Evolutionary conservation across 2,888 invertebrate species (phyloP).

Genomic region (Eugnorisma glareosa): DNA sequence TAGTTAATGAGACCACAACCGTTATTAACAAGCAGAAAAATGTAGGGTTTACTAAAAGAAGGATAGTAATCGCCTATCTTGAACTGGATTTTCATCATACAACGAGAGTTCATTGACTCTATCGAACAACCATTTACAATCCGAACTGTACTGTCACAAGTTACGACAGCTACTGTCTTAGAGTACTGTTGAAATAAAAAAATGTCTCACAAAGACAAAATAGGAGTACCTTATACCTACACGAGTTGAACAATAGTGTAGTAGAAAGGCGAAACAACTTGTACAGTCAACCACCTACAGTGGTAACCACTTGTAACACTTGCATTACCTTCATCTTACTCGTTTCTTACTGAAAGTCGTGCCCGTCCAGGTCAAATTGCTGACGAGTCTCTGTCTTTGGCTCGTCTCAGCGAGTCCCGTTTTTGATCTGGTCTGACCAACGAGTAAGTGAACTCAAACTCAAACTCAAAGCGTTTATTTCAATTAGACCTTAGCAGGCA

Average conservation of each 20-base stretch:
- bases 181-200: slow-evolving; percentile 38
- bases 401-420: not conserved
- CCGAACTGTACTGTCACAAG: slow-evolving; percentile 42
- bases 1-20: no score
- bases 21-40: no score
- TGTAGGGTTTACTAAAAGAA: no score
- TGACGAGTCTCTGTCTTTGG: not conserved
- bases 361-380: not conserved
- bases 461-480: no score
- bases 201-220: slow-evolving; percentile 30
- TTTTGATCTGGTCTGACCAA: not conserved
- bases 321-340: not conserved
- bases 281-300: not conserved
- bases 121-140: slow-evolving; percentile 39
- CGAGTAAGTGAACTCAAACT: not conserved
- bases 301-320: not conserved
- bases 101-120: slow-evolving; percentile 59
- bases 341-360: not conserved
- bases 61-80: slow-evolving; percentile 43
- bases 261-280: not conserved
- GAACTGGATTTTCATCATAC: slow-evolving; percentile 10
- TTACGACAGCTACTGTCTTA: slow-evolving; percentile 30
- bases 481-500: no score
- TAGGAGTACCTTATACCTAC: slow-evolving; percentile 9
- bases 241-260: slow-evolving; percentile 34